phyloP scores from a whole-genome alignment of 2,888 invertebrate genomes.

The Anarsia innoxiella region DNA sequence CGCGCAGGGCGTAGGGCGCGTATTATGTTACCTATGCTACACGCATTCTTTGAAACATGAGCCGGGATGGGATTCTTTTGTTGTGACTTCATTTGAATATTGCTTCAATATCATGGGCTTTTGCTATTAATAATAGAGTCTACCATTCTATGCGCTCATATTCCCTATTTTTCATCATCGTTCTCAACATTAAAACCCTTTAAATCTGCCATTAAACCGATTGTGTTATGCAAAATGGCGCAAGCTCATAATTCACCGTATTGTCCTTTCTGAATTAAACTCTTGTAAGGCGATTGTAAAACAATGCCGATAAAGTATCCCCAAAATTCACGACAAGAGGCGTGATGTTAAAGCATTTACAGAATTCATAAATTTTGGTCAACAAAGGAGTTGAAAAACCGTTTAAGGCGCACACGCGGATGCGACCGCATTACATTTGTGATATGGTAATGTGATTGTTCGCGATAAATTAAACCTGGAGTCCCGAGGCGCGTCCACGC shows the following conservation, averaged over 20 bases:
- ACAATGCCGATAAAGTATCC: constrained; percentile 54
- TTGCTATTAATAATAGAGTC: constrained; percentile 40
- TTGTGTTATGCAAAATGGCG: constrained; percentile 22
- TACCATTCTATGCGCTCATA: too few species aligned
- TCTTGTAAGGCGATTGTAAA: constrained; percentile 47
- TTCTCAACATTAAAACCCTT: constrained; percentile 16
- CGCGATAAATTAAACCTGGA: constrained; percentile 64
- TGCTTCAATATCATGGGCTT: constrained; percentile 56
- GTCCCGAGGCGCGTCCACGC: constrained; percentile 40
- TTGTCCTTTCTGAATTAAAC: constrained; percentile 36
- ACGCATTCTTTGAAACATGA: constrained; percentile 64
- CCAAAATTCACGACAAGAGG: constrained; percentile 41
- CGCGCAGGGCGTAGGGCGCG: constrained; percentile 35
- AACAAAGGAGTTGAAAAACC: constrained; percentile 69
- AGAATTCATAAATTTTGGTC: constrained; percentile 65
- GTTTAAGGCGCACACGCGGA: constrained; percentile 66
- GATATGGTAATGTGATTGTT: constrained; percentile 74
- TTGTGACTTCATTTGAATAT: constrained; percentile 66
- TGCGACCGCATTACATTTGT: constrained; percentile 67
- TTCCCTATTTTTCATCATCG: too few species aligned
- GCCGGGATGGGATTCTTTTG: constrained; percentile 62
- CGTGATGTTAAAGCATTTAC: constrained; percentile 55
- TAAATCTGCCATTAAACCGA: constrained; percentile 4
- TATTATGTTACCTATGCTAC: constrained; percentile 63
- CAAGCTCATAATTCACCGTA: constrained; percentile 33